These are phyloP conservation scores for Strigops habroptila DNA, from an alignment of 2,113 vertebrate genomes.

Conservation along the genomic window DNA sequence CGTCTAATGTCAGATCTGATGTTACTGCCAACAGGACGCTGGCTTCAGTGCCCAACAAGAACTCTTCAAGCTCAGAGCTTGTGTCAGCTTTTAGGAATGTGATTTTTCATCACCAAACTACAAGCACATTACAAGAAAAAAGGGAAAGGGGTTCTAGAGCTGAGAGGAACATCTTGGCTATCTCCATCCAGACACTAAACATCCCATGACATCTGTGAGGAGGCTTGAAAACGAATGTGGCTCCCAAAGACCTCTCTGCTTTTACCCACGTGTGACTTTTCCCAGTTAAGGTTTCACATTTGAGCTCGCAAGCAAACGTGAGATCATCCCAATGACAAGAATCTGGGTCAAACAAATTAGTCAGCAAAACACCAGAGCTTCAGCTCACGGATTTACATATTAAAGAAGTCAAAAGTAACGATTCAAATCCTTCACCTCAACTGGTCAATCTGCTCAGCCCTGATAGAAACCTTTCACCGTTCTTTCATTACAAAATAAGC, in stretches of 20 bases:
- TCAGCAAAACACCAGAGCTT: not conserved
- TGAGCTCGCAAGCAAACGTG: not conserved
- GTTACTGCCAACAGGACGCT: not conserved
- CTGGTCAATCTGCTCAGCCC: not conserved
- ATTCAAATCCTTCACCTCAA: not conserved
- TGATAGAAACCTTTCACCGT: not conserved
- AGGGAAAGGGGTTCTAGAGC: not conserved
- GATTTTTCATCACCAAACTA: not conserved
- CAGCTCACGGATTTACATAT: not conserved
- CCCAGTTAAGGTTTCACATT: not conserved
- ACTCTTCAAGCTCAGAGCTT: not conserved
- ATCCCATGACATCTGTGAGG: not conserved
- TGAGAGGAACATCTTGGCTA: not conserved
- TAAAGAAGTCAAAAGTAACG: not conserved
- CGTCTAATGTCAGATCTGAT: not conserved
- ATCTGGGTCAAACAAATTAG: not conserved
- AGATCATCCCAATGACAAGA: not conserved
- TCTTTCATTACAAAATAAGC: not conserved
- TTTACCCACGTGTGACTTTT: not conserved
- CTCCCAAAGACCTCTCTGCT: not conserved
- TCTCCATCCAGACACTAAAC: not conserved
- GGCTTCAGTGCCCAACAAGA: not conserved
- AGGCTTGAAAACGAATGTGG: rapidly evolving
- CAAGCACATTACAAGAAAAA: not conserved
- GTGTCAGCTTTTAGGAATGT: not conserved